Evolutionary conservation across 2,888 invertebrate genomes (phyloP).

Genomic region (Galeopsomyia nigrocyanea): DNA sequence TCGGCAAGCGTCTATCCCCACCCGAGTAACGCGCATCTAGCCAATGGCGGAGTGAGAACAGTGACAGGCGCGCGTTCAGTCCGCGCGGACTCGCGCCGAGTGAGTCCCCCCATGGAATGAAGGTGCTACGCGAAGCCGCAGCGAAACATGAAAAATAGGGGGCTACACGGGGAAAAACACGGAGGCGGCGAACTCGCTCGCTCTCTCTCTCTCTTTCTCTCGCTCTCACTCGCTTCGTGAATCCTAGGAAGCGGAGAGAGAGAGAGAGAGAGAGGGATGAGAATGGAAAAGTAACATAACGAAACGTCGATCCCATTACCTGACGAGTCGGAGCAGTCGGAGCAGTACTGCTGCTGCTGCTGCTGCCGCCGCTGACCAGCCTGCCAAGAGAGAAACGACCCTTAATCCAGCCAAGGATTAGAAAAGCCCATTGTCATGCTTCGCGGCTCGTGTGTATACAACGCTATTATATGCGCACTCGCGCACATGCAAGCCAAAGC

Average conservation of each 20-base stretch:
- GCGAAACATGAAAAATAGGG: slow-evolving; percentile 70
- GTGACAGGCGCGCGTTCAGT: slow-evolving; percentile 52
- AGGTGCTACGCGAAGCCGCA: slow-evolving; percentile 69
- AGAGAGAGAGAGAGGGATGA: slow-evolving; percentile 56
- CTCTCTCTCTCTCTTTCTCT: slow-evolving; percentile 16
- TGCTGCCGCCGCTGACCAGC: neutral
- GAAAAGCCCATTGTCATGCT: slow-evolving; percentile 66
- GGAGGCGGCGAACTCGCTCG: slow-evolving; percentile 46
- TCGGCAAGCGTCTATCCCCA: too few relatives aligned
- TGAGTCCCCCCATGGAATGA: slow-evolving; percentile 54
- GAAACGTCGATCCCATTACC: slow-evolving; percentile 69
- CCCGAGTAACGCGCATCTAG: too few relatives aligned
- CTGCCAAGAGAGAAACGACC: slow-evolving; percentile 54
- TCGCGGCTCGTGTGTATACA: slow-evolving; percentile 55
- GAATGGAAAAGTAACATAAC: slow-evolving; percentile 68
- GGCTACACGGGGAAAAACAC: slow-evolving; percentile 68
- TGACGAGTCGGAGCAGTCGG: slow-evolving; percentile 45
- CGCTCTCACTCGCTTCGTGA: slow-evolving; percentile 28
- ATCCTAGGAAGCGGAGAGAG: slow-evolving; percentile 46
- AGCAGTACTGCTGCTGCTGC: neutral
- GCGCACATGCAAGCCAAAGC: neutral
- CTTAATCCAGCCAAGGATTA: slow-evolving; percentile 66
- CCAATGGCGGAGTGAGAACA: slow-evolving; percentile 11
- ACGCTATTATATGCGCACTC: slow-evolving; percentile 33
- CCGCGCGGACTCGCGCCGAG: slow-evolving; percentile 59